Conservation (phyloP, 53 echinoderm and acorn worm genomes). For the Stichopus horrens region DNA sequence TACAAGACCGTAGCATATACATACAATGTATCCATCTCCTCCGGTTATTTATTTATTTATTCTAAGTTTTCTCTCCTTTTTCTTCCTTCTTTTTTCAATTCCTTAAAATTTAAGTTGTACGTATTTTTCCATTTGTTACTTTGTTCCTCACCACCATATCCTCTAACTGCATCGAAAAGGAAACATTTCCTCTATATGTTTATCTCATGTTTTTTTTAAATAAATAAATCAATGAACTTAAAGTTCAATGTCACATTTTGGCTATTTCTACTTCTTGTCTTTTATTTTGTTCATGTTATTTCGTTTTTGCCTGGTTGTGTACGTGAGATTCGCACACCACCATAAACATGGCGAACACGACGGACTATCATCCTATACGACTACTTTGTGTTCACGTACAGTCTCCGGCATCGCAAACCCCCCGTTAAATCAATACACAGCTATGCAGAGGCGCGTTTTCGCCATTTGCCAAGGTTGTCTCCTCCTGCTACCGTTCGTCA, state of each 20-base stretch:
- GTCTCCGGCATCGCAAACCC: neutral
- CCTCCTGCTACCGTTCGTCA: neutral
- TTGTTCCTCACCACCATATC: neutral
- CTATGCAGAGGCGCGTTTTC: neutral
- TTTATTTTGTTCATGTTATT: neutral
- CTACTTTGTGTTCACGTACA: neutral
- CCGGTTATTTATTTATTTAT: neutral
- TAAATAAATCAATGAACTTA: constrained; percentile 4
- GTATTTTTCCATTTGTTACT: neutral
- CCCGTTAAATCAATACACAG: constrained; percentile 15
- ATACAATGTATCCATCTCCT: neutral
- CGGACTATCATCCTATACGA: neutral
- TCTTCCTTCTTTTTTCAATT: neutral
- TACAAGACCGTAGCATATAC: no score
- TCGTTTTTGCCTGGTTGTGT: neutral
- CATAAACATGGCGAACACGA: neutral
- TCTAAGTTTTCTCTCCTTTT: neutral
- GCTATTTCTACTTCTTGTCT: neutral
- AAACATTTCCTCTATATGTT: neutral
- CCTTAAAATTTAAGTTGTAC: neutral
- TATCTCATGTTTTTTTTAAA: neutral
- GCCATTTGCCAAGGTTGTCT: constrained; percentile 42
- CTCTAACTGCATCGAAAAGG: neutral
- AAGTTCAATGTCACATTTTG: constrained; percentile 29
- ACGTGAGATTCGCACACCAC: constrained; percentile 23